These are phyloP conservation scores for Xiphophorus hellerii DNA, from an alignment of 2,113 vertebrate species.

Conservation along the genomic window DNA sequence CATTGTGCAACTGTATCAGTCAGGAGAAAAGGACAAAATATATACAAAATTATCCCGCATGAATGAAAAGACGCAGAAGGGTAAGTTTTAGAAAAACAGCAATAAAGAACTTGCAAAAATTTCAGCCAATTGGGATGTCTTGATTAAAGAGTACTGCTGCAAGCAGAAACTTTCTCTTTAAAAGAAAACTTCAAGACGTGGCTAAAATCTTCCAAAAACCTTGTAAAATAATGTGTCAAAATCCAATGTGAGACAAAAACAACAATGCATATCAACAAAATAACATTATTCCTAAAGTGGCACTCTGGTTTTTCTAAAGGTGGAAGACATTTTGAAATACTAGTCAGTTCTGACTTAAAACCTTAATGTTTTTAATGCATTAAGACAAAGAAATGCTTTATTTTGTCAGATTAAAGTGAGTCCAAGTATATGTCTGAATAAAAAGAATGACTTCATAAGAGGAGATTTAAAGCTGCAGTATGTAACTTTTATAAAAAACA, in stretches of 20 bases:
- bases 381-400: not conserved
- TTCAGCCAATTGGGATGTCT: not conserved
- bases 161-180: not conserved
- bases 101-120: not conserved
- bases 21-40: not conserved
- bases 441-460: not conserved
- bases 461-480: not conserved
- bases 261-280: no score
- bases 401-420: not conserved
- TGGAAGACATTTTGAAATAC: not conserved
- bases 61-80: not conserved
- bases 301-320: no score
- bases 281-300: no score
- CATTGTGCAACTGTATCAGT: not conserved
- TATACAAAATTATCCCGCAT: not conserved
- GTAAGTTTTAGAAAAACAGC: not conserved
- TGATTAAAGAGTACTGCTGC: no score
- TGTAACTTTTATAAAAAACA: no score
- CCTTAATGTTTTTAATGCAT: not conserved
- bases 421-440: not conserved
- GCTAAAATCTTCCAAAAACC: not conserved
- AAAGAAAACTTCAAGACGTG: not conserved
- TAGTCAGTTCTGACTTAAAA: no score
- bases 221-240: not conserved
- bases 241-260: no score